phyloP scores from a whole-genome alignment of 2,113 vertebrate genomes.

The Origma solitaria region DNA sequence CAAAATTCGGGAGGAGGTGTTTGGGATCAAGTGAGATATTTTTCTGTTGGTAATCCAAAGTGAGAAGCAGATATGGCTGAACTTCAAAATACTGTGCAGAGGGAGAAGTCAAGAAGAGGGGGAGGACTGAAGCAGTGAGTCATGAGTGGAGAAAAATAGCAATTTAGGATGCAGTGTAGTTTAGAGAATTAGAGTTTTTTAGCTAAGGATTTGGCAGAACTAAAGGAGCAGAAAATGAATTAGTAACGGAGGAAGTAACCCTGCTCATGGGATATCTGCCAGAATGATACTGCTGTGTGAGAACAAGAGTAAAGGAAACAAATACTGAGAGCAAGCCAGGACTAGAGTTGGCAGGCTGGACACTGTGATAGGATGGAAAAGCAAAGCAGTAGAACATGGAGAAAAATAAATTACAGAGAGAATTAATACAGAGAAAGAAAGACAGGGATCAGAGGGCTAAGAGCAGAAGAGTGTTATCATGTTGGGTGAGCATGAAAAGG shows the following conservation, averaged over 20 bases:
- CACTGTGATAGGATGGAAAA: neutral
- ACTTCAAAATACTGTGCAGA: neutral
- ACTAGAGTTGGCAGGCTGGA: neutral
- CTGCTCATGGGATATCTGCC: neutral
- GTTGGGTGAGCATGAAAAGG: neutral
- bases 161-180: neutral
- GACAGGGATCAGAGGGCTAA: neutral
- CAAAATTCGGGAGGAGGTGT: neutral
- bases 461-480: neutral
- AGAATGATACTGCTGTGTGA: neutral
- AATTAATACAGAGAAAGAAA: neutral
- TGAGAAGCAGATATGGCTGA: neutral
- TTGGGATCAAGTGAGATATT: neutral
- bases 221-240: slow-evolving; percentile 40
- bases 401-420: neutral
- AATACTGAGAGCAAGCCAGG: neutral
- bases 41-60: neutral
- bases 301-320: slow-evolving; percentile 15
- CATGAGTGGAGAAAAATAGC: neutral
- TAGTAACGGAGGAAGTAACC: slow-evolving; percentile 39
- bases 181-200: neutral
- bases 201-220: neutral
- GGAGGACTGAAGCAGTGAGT: slow-evolving; percentile 1
- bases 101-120: neutral
- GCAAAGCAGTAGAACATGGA: neutral